phyloP scores from a whole-genome alignment of 2,797 vertebrate species.

The Limnodromus scolopaceus region DNA sequence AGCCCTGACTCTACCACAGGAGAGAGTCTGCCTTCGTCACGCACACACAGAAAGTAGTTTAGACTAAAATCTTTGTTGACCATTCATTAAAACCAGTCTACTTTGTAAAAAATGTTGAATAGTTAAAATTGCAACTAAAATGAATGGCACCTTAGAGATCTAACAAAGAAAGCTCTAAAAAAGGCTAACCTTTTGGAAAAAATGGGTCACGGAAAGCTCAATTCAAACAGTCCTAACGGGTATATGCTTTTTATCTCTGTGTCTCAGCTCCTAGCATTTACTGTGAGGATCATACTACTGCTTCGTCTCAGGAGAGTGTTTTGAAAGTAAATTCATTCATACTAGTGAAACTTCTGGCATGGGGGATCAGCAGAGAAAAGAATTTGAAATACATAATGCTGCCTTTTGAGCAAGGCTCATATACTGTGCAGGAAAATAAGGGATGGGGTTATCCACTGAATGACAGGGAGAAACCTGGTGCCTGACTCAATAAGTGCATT shows the following conservation, averaged over 20 bases:
- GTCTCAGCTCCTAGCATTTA: background rate
- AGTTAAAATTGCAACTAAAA: conserved; percentile 9
- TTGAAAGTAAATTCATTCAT: conserved; percentile 7
- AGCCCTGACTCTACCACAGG: background rate
- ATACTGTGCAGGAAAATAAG: background rate
- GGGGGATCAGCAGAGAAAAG: background rate
- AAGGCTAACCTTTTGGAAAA: background rate
- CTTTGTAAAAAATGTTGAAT: background rate
- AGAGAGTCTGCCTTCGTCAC: background rate
- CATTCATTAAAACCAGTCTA: background rate
- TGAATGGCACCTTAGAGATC: background rate
- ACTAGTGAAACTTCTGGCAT: background rate
- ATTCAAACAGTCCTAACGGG: background rate
- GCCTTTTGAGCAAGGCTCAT: background rate
- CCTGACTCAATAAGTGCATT: background rate
- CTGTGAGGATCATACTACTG: background rate
- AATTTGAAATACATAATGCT: background rate
- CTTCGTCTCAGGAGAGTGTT: background rate
- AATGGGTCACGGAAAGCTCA: background rate
- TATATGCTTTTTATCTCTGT: background rate
- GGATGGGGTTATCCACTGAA: background rate
- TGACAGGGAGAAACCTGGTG: background rate
- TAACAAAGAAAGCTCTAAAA: background rate
- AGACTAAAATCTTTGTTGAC: conserved; percentile 20
- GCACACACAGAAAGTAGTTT: background rate